Percentiles rank a stretch among this genome's conserved stretches.
Evolutionary conservation across 2,113 vertebrate genomes (phyloP).

Genomic region (Cygnus atratus): DNA sequence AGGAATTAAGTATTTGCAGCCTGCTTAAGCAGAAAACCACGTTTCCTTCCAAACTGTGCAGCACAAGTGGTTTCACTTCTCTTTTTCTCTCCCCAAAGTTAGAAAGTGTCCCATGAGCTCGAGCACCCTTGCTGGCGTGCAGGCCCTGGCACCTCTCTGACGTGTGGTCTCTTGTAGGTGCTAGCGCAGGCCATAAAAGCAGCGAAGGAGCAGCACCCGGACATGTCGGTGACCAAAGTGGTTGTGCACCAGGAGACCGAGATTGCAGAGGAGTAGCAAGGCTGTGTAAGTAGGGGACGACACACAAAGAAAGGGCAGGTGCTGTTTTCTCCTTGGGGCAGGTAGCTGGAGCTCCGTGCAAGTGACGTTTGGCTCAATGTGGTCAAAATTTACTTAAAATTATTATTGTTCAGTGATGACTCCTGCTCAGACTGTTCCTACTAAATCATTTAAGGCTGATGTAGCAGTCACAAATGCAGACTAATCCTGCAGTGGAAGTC

Average conservation of each 20-base stretch:
- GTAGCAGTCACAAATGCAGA: neutral
- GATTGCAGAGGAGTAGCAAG: slow-evolving; percentile 86
- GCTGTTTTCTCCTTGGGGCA: too few relatives aligned
- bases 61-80: neutral
- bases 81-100: neutral
- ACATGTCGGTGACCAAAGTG: slow-evolving; percentile 99
- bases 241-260: slow-evolving; percentile 98
- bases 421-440: neutral
- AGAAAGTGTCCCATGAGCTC: neutral
- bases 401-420: neutral
- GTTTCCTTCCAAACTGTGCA: neutral
- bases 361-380: neutral
- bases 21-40: neutral
- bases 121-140: fast-evolving
- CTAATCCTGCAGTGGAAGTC: neutral
- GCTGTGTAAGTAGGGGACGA: slow-evolving; percentile 17
- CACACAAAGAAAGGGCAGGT: fast-evolving
- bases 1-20: neutral
- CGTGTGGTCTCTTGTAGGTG: slow-evolving; percentile 75
- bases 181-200: slow-evolving; percentile 96
- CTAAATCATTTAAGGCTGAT: neutral
- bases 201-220: slow-evolving; percentile 96
- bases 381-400: neutral
- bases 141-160: neutral
- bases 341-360: neutral